Percentiles rank a stretch among this genome's conserved stretches.
phyloP scores from a whole-genome alignment of 2,888 invertebrate species.

The Dione juno region DNA sequence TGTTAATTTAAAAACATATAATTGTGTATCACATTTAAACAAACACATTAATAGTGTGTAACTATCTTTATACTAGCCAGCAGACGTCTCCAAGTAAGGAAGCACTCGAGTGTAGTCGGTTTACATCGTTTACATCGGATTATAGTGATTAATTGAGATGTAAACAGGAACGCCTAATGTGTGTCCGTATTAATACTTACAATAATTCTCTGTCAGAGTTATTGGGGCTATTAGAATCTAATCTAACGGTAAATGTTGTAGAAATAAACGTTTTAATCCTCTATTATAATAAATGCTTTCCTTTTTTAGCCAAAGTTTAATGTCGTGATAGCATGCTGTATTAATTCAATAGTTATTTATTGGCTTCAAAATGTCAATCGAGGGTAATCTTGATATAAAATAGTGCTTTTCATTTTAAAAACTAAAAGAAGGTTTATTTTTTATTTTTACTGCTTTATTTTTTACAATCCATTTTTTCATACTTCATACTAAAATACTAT shows the following conservation, averaged over 20 bases:
- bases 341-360: background rate
- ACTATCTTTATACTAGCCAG: slow-evolving; percentile 36
- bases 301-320: background rate
- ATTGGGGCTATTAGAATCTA: slow-evolving; percentile 8
- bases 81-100: slow-evolving; percentile 67
- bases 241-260: background rate
- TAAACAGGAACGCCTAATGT: slow-evolving; percentile 45
- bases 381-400: too few species aligned
- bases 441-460: too few species aligned
- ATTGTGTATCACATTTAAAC: too few species aligned
- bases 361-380: too few species aligned
- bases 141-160: slow-evolving; percentile 48
- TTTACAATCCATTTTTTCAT: too few species aligned
- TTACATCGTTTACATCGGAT: slow-evolving; percentile 57
- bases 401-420: too few species aligned
- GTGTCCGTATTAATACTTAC: slow-evolving; percentile 34
- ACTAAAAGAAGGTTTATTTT: too few species aligned
- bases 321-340: background rate
- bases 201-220: slow-evolving; percentile 30
- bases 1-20: too few species aligned
- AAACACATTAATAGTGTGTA: slow-evolving; percentile 1
- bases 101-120: slow-evolving; percentile 60
- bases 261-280: slow-evolving; percentile 6
- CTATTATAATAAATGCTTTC: background rate
- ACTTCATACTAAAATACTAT: too few species aligned